Evolutionary conservation across 2,888 invertebrate species (phyloP).

Genomic region (Mesorhabditis spiculigera): DNA sequence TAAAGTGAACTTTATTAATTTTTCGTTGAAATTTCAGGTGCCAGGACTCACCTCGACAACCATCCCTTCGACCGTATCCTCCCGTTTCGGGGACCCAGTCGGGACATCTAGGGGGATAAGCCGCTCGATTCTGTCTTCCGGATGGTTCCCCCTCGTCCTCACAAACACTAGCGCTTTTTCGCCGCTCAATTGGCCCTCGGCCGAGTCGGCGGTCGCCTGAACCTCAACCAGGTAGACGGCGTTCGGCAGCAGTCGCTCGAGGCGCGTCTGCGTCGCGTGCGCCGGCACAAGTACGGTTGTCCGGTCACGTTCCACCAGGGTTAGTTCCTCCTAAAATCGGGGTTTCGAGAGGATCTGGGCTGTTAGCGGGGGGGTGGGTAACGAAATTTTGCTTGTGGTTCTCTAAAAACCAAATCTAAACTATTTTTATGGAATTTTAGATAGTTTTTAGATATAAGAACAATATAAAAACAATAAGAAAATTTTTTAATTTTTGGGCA

Average conservation of each 20-base stretch:
- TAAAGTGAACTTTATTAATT: too few relatives aligned
- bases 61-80: not conserved
- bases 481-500: not conserved
- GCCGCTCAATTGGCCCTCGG: conserved; percentile 50
- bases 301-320: conserved; percentile 16
- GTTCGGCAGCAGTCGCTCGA: conserved; percentile 40
- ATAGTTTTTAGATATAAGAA: too few relatives aligned
- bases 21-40: too few relatives aligned
- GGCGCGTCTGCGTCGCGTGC: conserved; percentile 39
- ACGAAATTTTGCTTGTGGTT: too few relatives aligned
- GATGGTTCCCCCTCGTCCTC: conserved; percentile 21
- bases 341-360: not conserved
- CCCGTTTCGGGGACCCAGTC: not conserved
- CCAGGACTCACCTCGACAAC: not conserved
- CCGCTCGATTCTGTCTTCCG: not conserved
- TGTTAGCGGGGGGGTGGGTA: not conserved
- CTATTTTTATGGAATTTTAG: too few relatives aligned
- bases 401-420: too few relatives aligned
- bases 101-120: not conserved
- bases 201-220: conserved; percentile 47
- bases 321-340: not conserved
- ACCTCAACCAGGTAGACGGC: conserved; percentile 50
- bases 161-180: conserved; percentile 49
- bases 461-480: not conserved
- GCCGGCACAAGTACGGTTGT: conserved; percentile 40